These are phyloP conservation scores for Montipora capricornis DNA, from an alignment of 64 coral and sea anemone genomes.

Conservation along the genomic window DNA sequence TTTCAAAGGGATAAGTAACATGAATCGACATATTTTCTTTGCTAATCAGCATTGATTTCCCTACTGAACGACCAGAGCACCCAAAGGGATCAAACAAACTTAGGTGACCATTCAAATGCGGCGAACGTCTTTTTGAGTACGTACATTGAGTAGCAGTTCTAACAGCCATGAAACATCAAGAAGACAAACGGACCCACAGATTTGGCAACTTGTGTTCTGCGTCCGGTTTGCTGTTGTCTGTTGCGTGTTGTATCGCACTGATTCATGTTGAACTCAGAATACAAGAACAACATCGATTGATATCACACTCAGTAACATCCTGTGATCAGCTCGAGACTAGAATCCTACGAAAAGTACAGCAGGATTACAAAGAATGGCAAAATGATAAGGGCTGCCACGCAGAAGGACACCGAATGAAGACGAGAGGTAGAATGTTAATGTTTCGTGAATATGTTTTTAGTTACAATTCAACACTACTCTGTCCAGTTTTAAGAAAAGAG, in stretches of 20 bases:
- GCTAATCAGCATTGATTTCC: too few relatives aligned
- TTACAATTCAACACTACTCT: too few relatives aligned
- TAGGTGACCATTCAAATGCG: background rate
- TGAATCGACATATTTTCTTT: background rate
- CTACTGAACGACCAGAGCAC: too few relatives aligned
- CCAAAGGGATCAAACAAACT: too few relatives aligned
- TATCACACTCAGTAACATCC: background rate
- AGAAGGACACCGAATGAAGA: background rate
- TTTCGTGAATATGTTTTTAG: background rate
- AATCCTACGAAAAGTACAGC: background rate
- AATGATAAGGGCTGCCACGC: background rate
- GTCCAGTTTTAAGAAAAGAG: too few relatives aligned
- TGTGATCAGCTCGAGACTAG: background rate
- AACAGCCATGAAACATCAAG: background rate
- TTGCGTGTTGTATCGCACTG: background rate
- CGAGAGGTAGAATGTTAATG: background rate
- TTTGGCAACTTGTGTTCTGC: background rate
- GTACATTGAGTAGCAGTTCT: background rate
- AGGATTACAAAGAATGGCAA: background rate
- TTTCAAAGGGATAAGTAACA: background rate
- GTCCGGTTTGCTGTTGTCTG: background rate
- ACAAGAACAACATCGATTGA: background rate
- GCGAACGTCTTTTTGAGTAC: background rate
- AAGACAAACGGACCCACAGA: background rate
- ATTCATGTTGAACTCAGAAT: background rate